Conservation (phyloP, 2,888 invertebrate species). For the Nemurella pictetii region DNA sequence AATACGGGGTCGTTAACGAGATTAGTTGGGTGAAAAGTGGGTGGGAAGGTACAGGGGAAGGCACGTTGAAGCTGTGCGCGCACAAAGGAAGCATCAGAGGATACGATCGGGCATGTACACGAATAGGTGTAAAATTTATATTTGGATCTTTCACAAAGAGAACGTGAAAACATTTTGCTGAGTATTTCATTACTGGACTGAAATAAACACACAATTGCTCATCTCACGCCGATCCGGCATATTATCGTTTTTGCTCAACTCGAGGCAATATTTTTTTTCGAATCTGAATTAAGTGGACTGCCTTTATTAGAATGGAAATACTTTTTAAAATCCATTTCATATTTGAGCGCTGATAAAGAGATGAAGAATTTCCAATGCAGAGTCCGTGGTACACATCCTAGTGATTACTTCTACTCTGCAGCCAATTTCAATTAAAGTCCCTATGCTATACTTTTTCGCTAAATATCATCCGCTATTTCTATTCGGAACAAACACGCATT, state of each 20-base stretch:
- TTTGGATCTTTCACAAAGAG: not conserved
- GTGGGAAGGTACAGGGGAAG: not conserved
- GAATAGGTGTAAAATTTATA: not conserved
- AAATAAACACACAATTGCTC: not conserved
- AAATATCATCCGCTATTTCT: not conserved
- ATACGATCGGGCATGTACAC: not conserved
- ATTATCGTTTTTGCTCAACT: not conserved
- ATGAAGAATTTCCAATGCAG: not conserved
- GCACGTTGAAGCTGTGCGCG: not conserved
- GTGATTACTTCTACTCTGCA: not conserved
- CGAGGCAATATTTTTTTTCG: not conserved
- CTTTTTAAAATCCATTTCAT: not conserved
- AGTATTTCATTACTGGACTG: not conserved
- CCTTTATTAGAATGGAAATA: too few relatives aligned
- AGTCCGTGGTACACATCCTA: too few relatives aligned
- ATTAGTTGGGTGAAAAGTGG: not conserved
- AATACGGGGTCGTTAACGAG: constrained; percentile 1
- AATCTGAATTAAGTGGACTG: not conserved
- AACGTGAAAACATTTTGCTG: not conserved
- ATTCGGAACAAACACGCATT: not conserved
- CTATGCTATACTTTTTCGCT: too few relatives aligned
- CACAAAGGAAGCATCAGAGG: not conserved
- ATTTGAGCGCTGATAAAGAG: not conserved
- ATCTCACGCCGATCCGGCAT: not conserved
- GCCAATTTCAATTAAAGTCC: constrained; percentile 17